These are phyloP conservation scores for Onychostoma macrolepis DNA, from an alignment of 2,113 vertebrate genomes.

Conservation along the genomic window DNA sequence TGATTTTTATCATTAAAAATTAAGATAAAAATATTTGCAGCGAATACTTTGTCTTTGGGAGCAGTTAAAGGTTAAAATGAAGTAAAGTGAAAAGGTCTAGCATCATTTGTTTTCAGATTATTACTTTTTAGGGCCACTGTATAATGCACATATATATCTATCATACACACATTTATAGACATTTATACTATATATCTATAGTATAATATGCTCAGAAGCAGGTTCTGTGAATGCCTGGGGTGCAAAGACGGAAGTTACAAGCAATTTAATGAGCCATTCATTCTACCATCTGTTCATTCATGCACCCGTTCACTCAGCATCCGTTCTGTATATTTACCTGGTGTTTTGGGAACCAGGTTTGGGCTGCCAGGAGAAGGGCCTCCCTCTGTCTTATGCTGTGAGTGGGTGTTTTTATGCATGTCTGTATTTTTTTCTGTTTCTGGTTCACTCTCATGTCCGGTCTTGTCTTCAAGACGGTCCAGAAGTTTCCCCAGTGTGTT, in stretches of 20 bases:
- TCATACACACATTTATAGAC: not conserved
- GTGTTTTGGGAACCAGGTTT: constrained; percentile 68
- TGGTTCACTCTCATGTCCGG: constrained; percentile 61
- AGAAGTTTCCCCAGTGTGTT: constrained; percentile 89
- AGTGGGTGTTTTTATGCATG: constrained; percentile 48
- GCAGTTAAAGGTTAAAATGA: not conserved
- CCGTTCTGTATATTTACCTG: constrained; percentile 69
- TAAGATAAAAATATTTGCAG: not conserved
- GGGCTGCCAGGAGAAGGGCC: constrained; percentile 65
- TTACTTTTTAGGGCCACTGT: not conserved
- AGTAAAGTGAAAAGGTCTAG: not conserved
- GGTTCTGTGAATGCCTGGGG: not conserved
- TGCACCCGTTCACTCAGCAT: not conserved
- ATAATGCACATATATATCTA: not conserved
- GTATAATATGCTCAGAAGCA: constrained; percentile 2
- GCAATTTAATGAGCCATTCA: not conserved
- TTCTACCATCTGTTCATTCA: not conserved
- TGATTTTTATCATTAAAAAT: not conserved
- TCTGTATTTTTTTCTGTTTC: constrained; percentile 59
- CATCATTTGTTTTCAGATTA: not conserved
- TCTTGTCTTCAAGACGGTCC: constrained; percentile 83
- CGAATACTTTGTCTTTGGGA: not conserved
- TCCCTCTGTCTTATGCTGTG: constrained; percentile 58
- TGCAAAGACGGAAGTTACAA: constrained; percentile 6
- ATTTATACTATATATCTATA: not conserved